These are phyloP conservation scores for Macroglossus sobrinus DNA, from an alignment of 2,113 vertebrate species.

Conservation along the genomic window DNA sequence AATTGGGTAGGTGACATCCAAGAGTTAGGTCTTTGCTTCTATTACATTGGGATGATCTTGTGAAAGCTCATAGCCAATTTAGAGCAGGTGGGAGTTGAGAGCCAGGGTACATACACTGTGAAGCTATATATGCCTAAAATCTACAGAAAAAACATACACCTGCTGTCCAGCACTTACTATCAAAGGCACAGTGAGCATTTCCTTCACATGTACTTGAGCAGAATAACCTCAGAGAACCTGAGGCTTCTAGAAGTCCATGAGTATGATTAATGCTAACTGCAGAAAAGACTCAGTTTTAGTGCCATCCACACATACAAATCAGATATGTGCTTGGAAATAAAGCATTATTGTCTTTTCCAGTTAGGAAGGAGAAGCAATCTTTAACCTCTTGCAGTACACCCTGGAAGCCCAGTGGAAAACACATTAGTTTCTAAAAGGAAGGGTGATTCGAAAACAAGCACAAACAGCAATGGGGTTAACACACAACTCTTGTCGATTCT, in stretches of 20 bases:
- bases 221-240: not conserved
- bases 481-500: not conserved
- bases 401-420: not conserved
- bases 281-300: slow-evolving; percentile 64
- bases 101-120: too few species aligned
- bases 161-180: not conserved
- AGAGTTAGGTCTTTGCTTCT: not conserved
- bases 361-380: not conserved
- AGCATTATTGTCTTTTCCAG: slow-evolving; percentile 40
- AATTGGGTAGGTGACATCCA: not conserved
- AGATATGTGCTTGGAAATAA: slow-evolving; percentile 64
- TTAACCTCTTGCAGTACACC: not conserved
- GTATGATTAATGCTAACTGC: not conserved
- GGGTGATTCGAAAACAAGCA: not conserved
- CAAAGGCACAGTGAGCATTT: not conserved
- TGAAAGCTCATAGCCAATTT: not conserved
- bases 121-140: not conserved
- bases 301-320: slow-evolving; percentile 38
- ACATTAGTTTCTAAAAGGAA: not conserved
- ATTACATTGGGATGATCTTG: not conserved
- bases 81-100: not conserved
- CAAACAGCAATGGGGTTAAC: not conserved
- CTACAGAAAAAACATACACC: not conserved
- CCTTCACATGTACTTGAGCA: not conserved
- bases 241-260: not conserved